A percentile compares a stretch with the other conserved stretches of the same genome.
Evolutionary conservation across 2,888 invertebrate species (phyloP).

Genomic region (Drosophila anomalipes): DNA sequence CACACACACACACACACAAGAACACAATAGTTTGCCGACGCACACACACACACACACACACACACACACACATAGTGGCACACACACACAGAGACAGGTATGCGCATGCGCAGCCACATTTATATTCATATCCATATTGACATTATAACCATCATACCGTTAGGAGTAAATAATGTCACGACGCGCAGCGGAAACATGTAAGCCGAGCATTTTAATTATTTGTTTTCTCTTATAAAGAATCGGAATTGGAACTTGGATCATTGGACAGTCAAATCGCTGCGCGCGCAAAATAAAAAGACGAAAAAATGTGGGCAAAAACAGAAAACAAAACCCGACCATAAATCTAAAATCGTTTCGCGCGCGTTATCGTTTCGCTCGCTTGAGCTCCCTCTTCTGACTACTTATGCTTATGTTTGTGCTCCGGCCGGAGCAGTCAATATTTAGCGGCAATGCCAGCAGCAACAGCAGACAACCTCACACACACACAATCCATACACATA

Average conservation of each 20-base stretch:
- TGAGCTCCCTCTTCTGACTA: slow-evolving; percentile 65
- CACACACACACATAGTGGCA: neutral
- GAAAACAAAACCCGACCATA: slow-evolving; percentile 14
- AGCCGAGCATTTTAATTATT: slow-evolving; percentile 41
- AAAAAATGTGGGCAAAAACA: slow-evolving; percentile 24
- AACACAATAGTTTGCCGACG: slow-evolving; percentile 11
- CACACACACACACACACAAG: slow-evolving; percentile 6
- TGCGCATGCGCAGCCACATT: slow-evolving; percentile 22
- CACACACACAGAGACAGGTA: neutral
- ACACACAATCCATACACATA: neutral
- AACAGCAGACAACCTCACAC: neutral
- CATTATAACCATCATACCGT: slow-evolving; percentile 29
- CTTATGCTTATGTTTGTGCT: slow-evolving; percentile 24
- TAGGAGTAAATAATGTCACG: slow-evolving; percentile 24
- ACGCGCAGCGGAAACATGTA: slow-evolving; percentile 32
- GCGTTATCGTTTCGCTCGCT: slow-evolving; percentile 66
- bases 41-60: neutral
- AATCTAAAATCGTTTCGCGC: slow-evolving; percentile 45
- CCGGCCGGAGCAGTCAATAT: neutral
- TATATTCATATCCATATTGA: slow-evolving; percentile 9
- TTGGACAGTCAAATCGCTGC: slow-evolving; percentile 27
- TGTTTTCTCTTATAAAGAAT: slow-evolving; percentile 10
- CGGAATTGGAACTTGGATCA: slow-evolving; percentile 11
- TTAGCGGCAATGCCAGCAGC: neutral
- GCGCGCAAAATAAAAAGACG: slow-evolving; percentile 52